Evolutionary conservation across 2,888 invertebrate species (phyloP).

Genomic region (Melieria omissa): DNA sequence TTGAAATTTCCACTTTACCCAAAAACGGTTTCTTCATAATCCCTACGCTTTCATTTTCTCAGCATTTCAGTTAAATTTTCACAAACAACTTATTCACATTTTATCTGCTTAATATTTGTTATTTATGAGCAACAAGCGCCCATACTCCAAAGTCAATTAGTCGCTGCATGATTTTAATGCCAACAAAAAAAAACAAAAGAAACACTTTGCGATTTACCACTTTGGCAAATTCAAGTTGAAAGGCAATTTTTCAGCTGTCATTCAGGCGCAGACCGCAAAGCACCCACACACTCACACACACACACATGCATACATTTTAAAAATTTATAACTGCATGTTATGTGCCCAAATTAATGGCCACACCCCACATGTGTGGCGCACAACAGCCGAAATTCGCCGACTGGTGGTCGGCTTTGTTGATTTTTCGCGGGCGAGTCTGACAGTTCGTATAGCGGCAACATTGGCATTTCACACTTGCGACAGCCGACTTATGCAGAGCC

Average conservation of each 20-base stretch:
- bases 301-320: neutral
- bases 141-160: slow-evolving; percentile 22
- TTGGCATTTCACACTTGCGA: neutral
- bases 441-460: neutral
- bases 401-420: too few relatives aligned
- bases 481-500: slow-evolving; percentile 5
- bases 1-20: too few relatives aligned
- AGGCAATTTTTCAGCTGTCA: slow-evolving; percentile 30
- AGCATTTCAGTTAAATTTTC: too few relatives aligned
- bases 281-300: slow-evolving; percentile 1
- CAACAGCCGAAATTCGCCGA: neutral
- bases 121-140: slow-evolving; percentile 25
- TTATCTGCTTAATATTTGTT: slow-evolving; percentile 12
- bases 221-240: too few relatives aligned
- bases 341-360: neutral
- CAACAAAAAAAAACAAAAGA: too few relatives aligned
- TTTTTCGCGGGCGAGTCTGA: too few relatives aligned
- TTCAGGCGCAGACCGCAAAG: neutral
- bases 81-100: too few relatives aligned
- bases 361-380: too few relatives aligned
- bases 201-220: too few relatives aligned
- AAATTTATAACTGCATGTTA: neutral
- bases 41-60: too few relatives aligned
- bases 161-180: slow-evolving; percentile 12
- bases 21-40: too few relatives aligned